Evolutionary conservation across 2,797 vertebrate genomes (phyloP), one percentile per base, ranked within the genome.

Genomic region (Clarias laeviceps): DNA sequence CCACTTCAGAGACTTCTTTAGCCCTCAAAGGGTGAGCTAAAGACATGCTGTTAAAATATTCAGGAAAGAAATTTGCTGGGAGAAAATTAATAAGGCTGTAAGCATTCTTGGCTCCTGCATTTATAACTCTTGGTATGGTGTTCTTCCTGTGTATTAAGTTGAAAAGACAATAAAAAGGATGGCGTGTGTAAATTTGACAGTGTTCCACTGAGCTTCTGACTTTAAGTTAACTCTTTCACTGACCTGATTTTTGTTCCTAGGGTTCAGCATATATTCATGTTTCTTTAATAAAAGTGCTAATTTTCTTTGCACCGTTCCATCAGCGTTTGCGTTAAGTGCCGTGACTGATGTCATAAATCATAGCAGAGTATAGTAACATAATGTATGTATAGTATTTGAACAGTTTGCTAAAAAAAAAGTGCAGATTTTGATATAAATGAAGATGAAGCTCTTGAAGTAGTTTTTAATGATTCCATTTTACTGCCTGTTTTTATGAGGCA

Each of bases 1-100:
- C 92, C 92, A 94, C 93, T 95, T 95, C 92, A 93, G 90, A 95
- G 91, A 92, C 94, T 93, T 94, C 93, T 94, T 92, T 93, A 91
- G 91, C 93, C 93, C 93, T 90, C 88, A 91, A 90, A 91, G 86
- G 83, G 91, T 90, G 90, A 93, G 82, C 72, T 66, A 56, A 82
- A 92, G 92, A 87, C 91, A 91, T 87, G 91, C 93, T 93, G 91
- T 82, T 82, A 88, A 90, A 90, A 88, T 88, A 88, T 87, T 88
- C 82, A 85, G 59, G 32, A 54, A 65, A 61, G 61, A 72, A 40
- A 50, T 50, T 50, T 40, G 32, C 18, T 64, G 54, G 45, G 12
- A 12, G 24, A 70, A 89, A 94, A 93, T 92, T 91, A 87, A 84
- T 88, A 88, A 82, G 83, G 79, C 82, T 62, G 32, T 11, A 61